phyloP scores from a whole-genome alignment of 2,888 invertebrate species.

The Sphecodes monilicornis region DNA sequence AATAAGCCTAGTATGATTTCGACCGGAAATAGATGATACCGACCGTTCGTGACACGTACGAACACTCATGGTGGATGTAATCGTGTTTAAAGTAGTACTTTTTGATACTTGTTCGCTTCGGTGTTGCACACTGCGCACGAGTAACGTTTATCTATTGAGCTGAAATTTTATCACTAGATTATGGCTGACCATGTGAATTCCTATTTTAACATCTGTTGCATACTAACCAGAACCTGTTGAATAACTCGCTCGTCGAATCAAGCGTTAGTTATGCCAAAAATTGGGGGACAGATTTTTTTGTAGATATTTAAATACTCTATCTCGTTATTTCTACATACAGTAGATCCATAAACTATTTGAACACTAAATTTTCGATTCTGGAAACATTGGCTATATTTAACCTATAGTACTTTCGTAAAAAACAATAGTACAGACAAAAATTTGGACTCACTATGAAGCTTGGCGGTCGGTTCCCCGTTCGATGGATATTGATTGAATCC shows the following conservation, averaged over 20 bases:
- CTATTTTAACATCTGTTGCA: neutral
- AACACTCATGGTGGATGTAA: conserved; percentile 34
- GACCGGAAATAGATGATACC: conserved; percentile 58
- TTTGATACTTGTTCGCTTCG: conserved; percentile 42
- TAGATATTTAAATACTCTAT: neutral
- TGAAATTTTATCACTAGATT: neutral
- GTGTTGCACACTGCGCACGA: neutral
- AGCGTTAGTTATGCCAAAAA: neutral
- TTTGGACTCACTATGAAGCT: too few relatives aligned
- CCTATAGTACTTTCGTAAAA: too few relatives aligned
- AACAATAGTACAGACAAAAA: too few relatives aligned
- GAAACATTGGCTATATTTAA: too few relatives aligned
- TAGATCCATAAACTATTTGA: too few relatives aligned
- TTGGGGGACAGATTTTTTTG: neutral
- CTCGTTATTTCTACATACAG: too few relatives aligned
- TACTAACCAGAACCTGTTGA: neutral
- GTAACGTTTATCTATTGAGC: neutral
- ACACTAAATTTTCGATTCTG: too few relatives aligned
- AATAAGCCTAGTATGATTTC: conserved; percentile 52
- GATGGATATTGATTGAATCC: too few relatives aligned
- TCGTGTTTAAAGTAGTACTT: conserved; percentile 41
- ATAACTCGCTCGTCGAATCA: neutral
- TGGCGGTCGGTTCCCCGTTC: too few relatives aligned
- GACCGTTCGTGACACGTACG: conserved; percentile 45
- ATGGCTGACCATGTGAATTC: neutral